phyloP scores from a whole-genome alignment of 1,140 invertebrate species.

The Ridgeia piscesae region DNA sequence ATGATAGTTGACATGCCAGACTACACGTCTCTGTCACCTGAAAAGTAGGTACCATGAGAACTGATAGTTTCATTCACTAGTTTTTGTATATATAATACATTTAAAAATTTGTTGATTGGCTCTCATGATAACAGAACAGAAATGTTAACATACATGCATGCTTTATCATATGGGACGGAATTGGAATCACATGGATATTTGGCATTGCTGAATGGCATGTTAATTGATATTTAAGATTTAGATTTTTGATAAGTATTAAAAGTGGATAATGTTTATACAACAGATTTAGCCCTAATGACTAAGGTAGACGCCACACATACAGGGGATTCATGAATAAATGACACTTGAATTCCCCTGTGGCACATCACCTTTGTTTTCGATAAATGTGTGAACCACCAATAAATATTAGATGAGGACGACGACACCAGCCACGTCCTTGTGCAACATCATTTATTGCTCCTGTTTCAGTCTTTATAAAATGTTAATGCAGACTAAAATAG shows the following conservation, averaged over 20 bases:
- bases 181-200: neutral
- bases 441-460: no score
- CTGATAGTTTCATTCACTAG: neutral
- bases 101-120: neutral
- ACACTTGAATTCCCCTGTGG: neutral
- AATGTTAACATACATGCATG: neutral
- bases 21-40: slow-evolving; percentile 35
- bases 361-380: neutral
- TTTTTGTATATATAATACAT: neutral
- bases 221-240: neutral
- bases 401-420: neutral
- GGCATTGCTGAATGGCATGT: neutral
- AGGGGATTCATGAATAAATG: neutral
- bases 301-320: neutral
- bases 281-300: neutral
- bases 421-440: neutral
- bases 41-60: slow-evolving; percentile 15
- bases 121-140: neutral
- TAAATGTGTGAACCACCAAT: neutral
- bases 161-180: neutral
- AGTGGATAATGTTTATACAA: neutral
- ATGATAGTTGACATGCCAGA: slow-evolving; percentile 48
- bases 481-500: neutral
- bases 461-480: no score
- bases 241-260: no score